Evolutionary conservation across 2,888 invertebrate genomes (phyloP).

Genomic region (Rotaria magnacalcarata): DNA sequence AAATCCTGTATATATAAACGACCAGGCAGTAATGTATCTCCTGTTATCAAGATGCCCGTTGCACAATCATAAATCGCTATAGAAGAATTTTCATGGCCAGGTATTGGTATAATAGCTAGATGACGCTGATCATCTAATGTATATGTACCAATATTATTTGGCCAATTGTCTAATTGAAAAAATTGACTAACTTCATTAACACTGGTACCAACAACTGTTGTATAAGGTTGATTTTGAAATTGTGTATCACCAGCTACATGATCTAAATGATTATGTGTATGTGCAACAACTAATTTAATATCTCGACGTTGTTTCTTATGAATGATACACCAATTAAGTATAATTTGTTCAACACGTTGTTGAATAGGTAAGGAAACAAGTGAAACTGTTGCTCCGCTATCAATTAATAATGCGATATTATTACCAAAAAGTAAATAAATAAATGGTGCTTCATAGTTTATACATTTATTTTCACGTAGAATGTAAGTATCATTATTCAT

Average conservation of each 20-base stretch:
- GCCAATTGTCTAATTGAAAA: slow-evolving; percentile 17
- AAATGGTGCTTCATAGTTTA: slow-evolving; percentile 28
- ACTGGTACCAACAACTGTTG: background rate
- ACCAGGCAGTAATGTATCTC: background rate
- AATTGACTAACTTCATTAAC: background rate
- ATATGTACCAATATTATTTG: background rate
- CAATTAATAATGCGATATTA: background rate
- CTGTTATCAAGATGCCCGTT: background rate
- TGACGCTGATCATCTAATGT: background rate
- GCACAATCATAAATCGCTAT: slow-evolving; percentile 28
- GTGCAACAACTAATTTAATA: background rate
- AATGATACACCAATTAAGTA: background rate
- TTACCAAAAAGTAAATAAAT: slow-evolving; percentile 5
- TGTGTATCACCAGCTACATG: background rate
- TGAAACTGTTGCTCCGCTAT: slow-evolving; percentile 1
- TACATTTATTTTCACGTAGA: slow-evolving; percentile 30
- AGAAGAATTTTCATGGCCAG: slow-evolving; percentile 31
- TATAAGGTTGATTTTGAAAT: background rate
- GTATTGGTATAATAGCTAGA: background rate
- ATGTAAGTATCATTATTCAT: slow-evolving; percentile 4
- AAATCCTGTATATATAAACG: slow-evolving; percentile 1
- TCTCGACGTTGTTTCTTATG: background rate
- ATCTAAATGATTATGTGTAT: background rate
- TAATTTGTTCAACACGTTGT: background rate
- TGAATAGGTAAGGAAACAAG: background rate